Evolutionary conservation across 2,888 invertebrate species (phyloP), one percentile per base, ranked within the genome.

Genomic region (Drosophila peninsularis): DNA sequence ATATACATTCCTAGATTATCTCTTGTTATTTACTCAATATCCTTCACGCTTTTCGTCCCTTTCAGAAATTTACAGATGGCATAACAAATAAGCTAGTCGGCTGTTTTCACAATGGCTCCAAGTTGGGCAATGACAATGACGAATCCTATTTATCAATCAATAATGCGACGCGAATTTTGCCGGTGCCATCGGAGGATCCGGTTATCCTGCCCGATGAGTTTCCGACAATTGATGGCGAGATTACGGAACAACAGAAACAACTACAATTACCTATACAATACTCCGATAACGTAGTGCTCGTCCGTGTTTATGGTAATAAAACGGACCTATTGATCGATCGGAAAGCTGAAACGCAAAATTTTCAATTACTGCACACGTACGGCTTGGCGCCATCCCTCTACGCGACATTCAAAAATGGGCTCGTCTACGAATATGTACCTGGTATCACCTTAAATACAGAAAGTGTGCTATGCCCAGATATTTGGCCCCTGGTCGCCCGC

Each of bases 241-340:
- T 14, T 91, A 92, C n/a, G 42, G 52, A 67, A 34, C 37, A 39
- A 27, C 42, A 42, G 36, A 47, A 32, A 5, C 21, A 50, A 36
- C 21, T 36, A 27, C 50, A 50, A 32, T 21, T 36, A 75, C 63
- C 75, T 71, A 63, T 88, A 88, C 87, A 83, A 60, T 73, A 71
- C 77, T 81, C 80, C 67, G 85, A 86, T 80, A 95, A 96, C 88
- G 95, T 96, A 88, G 94, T 98, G 2, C 94, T 99, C 60, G 95
- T 99, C 27, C 94, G 98, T 83, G 95, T 99, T 71, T 98, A 98
- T 93, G 99, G 99, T 19, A 95, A 96, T 85, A 98, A 98, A 92
- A 98, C 98, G 3, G 98, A 98, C 92, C 93, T 97, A 79, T 94
- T 99, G 72, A 98, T 99, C 90, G 97, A 99, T 91, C 94, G 98